Evolutionary conservation across 1,140 invertebrate genomes (phyloP).

Genomic region (Habropoda laboriosa): DNA sequence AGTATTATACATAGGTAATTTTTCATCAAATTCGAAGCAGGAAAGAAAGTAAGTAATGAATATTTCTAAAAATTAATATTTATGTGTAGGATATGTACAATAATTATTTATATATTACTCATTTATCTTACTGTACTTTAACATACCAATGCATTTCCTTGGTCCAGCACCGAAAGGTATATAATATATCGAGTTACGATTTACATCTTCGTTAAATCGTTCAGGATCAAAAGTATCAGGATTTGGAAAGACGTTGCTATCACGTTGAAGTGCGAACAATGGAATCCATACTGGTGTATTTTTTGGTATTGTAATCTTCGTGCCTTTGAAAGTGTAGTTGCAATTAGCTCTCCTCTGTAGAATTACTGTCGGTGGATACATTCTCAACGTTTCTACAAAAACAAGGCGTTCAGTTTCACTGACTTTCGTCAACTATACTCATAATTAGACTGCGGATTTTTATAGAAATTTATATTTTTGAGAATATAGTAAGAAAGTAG

Average conservation of each 20-base stretch:
- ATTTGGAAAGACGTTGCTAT: constrained; percentile 65
- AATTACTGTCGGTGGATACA: constrained; percentile 82
- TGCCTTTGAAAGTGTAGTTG: constrained; percentile 80
- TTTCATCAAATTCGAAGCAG: too few species aligned
- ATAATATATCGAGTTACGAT: constrained; percentile 82
- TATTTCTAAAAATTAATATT: too few species aligned
- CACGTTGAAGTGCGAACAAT: constrained; percentile 83
- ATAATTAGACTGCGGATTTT: too few species aligned
- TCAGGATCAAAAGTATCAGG: constrained; percentile 84
- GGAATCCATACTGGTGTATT: constrained; percentile 79
- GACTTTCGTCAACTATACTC: too few species aligned
- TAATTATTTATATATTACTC: too few species aligned
- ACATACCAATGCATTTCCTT: constrained; percentile 85
- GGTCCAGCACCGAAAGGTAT: constrained; percentile 83
- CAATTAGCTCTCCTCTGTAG: constrained; percentile 79
- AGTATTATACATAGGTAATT: too few species aligned
- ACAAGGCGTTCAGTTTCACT: too few species aligned
- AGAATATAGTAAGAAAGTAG: too few species aligned
- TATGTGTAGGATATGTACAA: too few species aligned
- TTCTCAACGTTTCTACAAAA: constrained; percentile 83
- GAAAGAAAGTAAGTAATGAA: too few species aligned
- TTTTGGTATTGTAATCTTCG: constrained; percentile 76
- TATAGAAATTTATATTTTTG: too few species aligned
- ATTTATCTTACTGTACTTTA: too few species aligned
- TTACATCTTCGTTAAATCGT: constrained; percentile 82